Conservation (phyloP, 2,113 vertebrate species). For the Delphinapterus leucas region DNA sequence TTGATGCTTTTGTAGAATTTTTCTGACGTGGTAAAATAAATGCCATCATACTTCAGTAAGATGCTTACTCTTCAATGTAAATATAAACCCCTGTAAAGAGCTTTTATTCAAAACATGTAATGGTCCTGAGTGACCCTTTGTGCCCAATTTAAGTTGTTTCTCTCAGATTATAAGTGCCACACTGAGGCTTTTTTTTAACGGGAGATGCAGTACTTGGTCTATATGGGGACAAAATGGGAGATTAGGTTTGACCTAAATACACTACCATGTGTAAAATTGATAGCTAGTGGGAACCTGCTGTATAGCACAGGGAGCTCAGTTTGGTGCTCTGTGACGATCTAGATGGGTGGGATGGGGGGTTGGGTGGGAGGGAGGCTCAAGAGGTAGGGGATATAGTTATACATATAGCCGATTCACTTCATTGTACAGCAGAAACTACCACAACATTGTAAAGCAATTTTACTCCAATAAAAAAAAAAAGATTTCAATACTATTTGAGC, state of each 20-base stretch:
- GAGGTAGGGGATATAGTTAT: no score
- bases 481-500: not conserved
- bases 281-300: no score
- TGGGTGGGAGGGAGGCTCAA: no score
- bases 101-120: not conserved
- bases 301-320: no score
- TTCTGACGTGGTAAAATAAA: not conserved
- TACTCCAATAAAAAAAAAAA: not conserved
- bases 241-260: no score
- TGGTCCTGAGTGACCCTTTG: not conserved
- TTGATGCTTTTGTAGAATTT: slow-evolving; percentile 1
- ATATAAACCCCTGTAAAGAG: not conserved
- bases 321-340: no score
- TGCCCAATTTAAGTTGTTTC: not conserved
- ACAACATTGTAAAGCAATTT: no score
- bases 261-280: no score
- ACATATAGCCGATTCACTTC: no score
- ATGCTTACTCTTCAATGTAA: slow-evolving; percentile 17
- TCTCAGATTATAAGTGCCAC: not conserved
- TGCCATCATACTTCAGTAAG: not conserved
- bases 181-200: slow-evolving; percentile 21
- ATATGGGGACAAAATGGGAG: not conserved
- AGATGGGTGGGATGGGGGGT: no score
- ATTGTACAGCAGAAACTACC: no score
- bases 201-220: not conserved